These are phyloP conservation scores for Ariopsis seemanni DNA, from an alignment of 2,113 vertebrate genomes.

Conservation along the genomic window DNA sequence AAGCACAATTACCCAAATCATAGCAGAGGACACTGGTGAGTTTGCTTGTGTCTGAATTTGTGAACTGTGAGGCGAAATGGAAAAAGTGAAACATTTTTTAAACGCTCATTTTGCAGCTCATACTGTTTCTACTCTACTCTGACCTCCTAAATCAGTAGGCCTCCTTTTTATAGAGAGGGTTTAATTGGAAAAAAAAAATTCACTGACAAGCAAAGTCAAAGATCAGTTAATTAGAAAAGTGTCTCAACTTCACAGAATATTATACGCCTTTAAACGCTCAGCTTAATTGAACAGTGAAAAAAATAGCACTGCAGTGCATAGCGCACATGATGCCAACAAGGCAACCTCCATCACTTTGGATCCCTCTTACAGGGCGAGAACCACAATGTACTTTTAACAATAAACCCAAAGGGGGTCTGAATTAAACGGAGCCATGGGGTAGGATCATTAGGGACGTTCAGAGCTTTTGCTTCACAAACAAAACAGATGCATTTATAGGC, in stretches of 20 bases:
- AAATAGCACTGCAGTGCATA: not conserved
- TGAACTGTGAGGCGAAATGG: not conserved
- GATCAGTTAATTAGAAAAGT: constrained; percentile 35
- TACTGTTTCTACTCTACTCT: not conserved
- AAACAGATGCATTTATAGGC: constrained; percentile 11
- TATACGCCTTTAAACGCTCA: not conserved
- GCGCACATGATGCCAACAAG: not conserved
- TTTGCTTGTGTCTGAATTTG: not conserved
- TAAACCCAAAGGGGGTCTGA: not conserved
- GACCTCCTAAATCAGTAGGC: constrained; percentile 21
- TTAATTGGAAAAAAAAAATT: constrained; percentile 3
- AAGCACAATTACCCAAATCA: not conserved
- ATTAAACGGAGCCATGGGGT: not conserved
- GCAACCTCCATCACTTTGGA: not conserved
- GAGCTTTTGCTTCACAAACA: constrained; percentile 28
- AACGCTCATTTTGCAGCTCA: not conserved
- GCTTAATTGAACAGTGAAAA: not conserved
- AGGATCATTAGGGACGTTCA: constrained; percentile 10
- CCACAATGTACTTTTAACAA: constrained; percentile 34
- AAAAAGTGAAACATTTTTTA: constrained; percentile 22
- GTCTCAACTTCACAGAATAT: constrained; percentile 20
- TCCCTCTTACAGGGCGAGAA: constrained; percentile 30
- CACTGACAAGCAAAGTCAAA: constrained; percentile 27
- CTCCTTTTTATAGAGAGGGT: constrained; percentile 25
- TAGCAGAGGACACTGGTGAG: not conserved